phyloP scores from a whole-genome alignment of 1,140 invertebrate species.

The Bombus difficillimus region DNA sequence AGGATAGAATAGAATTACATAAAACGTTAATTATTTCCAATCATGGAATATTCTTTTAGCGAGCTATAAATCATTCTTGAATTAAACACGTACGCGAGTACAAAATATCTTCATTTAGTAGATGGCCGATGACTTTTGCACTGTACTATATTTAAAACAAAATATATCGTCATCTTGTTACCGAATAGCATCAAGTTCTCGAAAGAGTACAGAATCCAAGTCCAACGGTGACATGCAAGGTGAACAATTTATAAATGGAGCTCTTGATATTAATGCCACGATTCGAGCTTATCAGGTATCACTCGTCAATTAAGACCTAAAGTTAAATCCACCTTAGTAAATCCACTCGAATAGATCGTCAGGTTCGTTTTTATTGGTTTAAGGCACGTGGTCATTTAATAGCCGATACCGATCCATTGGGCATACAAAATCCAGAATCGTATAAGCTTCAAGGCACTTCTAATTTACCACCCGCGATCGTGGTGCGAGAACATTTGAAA shows the following conservation, averaged over 20 bases:
- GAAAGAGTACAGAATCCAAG: background rate
- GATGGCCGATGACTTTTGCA: background rate
- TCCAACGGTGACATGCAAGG: constrained; percentile 54
- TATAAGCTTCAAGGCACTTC: constrained; percentile 73
- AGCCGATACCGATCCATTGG: constrained; percentile 90
- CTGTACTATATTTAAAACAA: background rate
- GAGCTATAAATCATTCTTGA: background rate
- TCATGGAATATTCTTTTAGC: background rate
- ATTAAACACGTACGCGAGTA: background rate
- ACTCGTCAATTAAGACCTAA: background rate
- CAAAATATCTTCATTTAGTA: background rate
- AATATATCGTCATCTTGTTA: background rate
- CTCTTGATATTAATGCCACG: constrained; percentile 67
- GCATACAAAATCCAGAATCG: constrained; percentile 78
- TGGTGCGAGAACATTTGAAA: constrained; percentile 78
- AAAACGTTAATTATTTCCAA: background rate
- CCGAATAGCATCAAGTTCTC: background rate
- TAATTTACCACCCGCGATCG: constrained; percentile 69
- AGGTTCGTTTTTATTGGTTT: background rate
- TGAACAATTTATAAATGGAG: constrained; percentile 44
- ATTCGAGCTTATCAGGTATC: constrained; percentile 74
- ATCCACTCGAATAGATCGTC: accelerated
- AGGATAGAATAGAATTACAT: too few species aligned
- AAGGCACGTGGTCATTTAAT: constrained; percentile 91
- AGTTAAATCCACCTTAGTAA: background rate